These are phyloP conservation scores for Hexactinellida sp. DNA, from an alignment of 37 sponge, comb jelly and placozoan species.

Conservation along the genomic window DNA sequence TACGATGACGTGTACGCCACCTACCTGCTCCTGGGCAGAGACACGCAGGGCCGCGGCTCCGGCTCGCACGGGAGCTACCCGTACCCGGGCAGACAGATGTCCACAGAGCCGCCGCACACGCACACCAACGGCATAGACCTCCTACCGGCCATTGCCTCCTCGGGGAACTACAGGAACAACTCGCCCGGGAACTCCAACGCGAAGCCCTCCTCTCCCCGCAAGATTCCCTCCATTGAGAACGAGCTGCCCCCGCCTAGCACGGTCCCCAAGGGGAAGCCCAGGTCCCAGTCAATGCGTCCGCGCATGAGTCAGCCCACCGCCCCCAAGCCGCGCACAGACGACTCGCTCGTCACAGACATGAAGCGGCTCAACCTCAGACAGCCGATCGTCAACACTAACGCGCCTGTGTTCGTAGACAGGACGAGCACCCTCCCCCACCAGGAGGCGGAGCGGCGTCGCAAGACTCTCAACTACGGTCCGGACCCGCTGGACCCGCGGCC, in stretches of 20 bases:
- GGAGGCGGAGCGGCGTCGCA: background rate
- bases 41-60: background rate
- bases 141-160: background rate
- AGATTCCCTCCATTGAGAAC: slow-evolving; percentile 69
- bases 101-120: background rate
- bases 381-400: background rate
- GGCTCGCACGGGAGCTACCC: background rate
- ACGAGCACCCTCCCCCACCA: background rate
- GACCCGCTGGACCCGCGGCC: background rate
- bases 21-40: slow-evolving; percentile 70
- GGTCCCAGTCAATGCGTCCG: slow-evolving; percentile 16
- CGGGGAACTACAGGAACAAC: background rate
- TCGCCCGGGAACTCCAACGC: background rate
- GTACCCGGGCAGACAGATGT: background rate
- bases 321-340: background rate
- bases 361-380: background rate
- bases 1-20: slow-evolving; percentile 96
- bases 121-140: slow-evolving; percentile 10
- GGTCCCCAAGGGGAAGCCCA: slow-evolving; percentile 4
- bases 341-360: background rate
- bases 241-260: slow-evolving; percentile 13
- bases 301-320: background rate
- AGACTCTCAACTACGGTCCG: background rate
- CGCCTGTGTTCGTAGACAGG: background rate
- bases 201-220: slow-evolving; percentile 28